Conservation (phyloP, 2,113 vertebrate genomes). For the Odocoileus virginianus region DNA sequence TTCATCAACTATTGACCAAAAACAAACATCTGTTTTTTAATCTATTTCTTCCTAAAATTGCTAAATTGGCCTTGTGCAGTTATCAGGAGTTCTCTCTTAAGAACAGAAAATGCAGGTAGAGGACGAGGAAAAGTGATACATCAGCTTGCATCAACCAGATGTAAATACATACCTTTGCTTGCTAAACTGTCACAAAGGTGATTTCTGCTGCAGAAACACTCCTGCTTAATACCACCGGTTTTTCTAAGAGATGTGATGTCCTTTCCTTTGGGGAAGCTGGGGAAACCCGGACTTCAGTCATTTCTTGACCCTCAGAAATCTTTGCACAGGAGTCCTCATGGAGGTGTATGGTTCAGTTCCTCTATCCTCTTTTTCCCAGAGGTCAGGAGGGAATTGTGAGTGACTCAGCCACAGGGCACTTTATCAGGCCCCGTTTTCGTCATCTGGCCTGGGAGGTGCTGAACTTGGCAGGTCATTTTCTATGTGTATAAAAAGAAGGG, state of each 20-base stretch:
- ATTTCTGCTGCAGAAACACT: not conserved
- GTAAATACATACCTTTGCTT: not conserved
- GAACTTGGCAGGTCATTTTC: not conserved
- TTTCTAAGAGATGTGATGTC: not conserved
- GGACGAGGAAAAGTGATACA: not conserved
- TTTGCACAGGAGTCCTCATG: not conserved
- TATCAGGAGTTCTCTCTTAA: not conserved
- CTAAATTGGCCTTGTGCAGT: not conserved
- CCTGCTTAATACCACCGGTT: not conserved
- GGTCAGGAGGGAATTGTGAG: not conserved
- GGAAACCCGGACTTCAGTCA: not conserved
- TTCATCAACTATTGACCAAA: not conserved
- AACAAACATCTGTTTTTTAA: not conserved
- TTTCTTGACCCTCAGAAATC: slow-evolving; percentile 3
- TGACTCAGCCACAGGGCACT: not conserved
- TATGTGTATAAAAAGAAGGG: not conserved
- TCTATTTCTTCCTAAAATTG: not conserved
- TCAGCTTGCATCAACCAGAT: not conserved
- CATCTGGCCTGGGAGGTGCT: not conserved
- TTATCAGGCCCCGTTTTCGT: not conserved
- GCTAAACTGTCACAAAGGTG: not conserved
- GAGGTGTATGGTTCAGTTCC: not conserved
- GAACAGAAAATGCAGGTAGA: not conserved
- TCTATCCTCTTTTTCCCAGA: not conserved
- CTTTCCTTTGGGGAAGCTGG: slow-evolving; percentile 5